Evolutionary conservation across 2,888 invertebrate genomes (phyloP).

Genomic region (Metopia argyrocephala): DNA sequence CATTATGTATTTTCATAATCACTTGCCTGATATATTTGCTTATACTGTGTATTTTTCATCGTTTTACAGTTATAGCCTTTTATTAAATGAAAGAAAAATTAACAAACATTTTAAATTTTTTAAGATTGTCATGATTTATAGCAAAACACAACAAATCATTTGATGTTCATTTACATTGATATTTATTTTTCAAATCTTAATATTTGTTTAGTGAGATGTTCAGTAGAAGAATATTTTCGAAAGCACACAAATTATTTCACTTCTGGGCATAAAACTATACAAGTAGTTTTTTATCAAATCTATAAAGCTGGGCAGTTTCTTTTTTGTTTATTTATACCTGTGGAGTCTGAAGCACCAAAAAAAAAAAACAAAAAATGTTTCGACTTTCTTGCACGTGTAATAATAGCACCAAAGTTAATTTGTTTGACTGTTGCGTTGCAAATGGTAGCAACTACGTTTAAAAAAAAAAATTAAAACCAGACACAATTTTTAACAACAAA

Average conservation of each 20-base stretch:
- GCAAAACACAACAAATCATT: constrained; percentile 15
- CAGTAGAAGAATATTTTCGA: neutral
- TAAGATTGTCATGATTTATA: neutral
- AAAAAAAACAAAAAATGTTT: neutral
- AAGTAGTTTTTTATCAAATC: neutral
- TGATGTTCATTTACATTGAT: constrained; percentile 33
- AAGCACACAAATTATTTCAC: neutral
- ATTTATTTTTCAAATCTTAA: neutral
- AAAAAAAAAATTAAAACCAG: constrained; percentile 12
- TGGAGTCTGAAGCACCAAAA: neutral
- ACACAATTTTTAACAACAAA: constrained; percentile 43
- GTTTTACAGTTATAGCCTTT: no score
- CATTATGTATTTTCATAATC: no score
- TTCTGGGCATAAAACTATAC: neutral
- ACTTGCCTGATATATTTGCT: no score
- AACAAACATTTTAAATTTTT: no score
- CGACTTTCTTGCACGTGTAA: constrained; percentile 7
- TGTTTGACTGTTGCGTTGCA: neutral
- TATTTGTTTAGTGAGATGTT: constrained; percentile 6
- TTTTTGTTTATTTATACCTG: neutral
- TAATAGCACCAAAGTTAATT: neutral
- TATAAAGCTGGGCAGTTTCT: no score
- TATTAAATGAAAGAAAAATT: no score
- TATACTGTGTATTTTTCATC: no score
- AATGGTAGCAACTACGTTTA: neutral